Conservation (phyloP, 2,797 vertebrate species). For the Poecile montanus region DNA sequence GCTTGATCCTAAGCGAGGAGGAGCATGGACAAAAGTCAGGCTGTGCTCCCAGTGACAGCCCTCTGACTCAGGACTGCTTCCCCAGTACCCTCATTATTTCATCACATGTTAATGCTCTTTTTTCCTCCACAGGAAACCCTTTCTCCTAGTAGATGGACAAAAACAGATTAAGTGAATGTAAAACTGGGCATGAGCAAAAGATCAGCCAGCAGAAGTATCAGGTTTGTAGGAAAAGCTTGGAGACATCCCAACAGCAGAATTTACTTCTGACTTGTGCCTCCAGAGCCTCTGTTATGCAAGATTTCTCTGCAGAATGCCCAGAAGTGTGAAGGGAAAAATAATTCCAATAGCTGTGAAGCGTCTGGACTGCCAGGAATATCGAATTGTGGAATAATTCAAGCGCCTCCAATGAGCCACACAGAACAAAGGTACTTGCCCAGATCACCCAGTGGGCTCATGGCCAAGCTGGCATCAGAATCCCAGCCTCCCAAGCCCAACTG, state of each 20-base stretch:
- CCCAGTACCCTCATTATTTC: not conserved
- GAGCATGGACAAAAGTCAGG: not conserved
- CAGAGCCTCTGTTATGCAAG: constrained; percentile 1
- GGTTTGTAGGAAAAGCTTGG: constrained; percentile 11
- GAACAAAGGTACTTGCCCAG: not conserved
- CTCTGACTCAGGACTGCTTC: constrained; percentile 58
- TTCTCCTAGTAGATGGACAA: not conserved
- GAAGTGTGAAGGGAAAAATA: not conserved
- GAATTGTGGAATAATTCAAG: not conserved
- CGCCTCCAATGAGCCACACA: not conserved
- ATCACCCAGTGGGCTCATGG: not conserved
- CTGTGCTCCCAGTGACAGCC: not conserved
- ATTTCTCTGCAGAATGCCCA: not conserved
- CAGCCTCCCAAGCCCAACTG: not conserved
- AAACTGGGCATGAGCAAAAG: not conserved
- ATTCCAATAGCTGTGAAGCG: not conserved
- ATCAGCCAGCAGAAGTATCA: not conserved
- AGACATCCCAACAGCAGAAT: not conserved
- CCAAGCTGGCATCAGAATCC: not conserved
- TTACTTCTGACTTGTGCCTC: not conserved
- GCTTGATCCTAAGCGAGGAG: not conserved
- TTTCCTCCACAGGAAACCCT: not conserved
- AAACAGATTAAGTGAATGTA: not conserved
- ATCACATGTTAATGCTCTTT: not conserved
- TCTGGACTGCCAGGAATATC: constrained; percentile 25